These are phyloP conservation scores for Mormoops blainvillei DNA, from an alignment of 2,113 vertebrate species.

Conservation along the genomic window DNA sequence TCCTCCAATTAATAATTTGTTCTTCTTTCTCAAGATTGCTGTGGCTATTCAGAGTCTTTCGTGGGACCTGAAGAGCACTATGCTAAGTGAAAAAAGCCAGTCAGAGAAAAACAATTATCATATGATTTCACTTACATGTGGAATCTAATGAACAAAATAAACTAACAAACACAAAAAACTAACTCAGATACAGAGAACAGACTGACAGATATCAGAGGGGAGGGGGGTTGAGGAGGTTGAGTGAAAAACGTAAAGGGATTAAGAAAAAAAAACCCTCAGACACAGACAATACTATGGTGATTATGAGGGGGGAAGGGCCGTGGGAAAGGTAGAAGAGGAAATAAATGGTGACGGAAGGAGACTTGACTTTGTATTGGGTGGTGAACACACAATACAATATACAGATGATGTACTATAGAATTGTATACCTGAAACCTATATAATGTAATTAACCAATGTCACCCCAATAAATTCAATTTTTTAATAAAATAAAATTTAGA, in stretches of 20 bases:
- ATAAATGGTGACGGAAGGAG: background rate
- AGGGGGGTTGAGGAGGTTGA: background rate
- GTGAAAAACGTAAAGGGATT: background rate
- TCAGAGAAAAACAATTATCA: background rate
- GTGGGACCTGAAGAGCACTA: background rate
- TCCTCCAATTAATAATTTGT: background rate
- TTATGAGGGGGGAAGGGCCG: background rate
- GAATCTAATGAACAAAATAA: background rate
- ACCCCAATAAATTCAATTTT: background rate
- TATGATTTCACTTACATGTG: background rate
- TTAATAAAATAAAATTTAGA: background rate
- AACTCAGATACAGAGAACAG: background rate
- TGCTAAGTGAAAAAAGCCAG: background rate
- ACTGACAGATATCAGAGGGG: background rate
- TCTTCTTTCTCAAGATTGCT: background rate
- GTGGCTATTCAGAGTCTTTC: background rate
- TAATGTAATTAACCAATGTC: background rate
- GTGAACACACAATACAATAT: background rate
- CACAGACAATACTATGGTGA: background rate
- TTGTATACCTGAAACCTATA: background rate
- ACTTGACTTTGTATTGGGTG: background rate
- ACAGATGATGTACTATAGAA: background rate
- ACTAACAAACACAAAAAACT: background rate
- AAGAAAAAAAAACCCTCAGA: background rate
- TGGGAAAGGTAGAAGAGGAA: background rate